Percentiles rank a stretch among this genome's conserved stretches.
Evolutionary conservation across 2,797 vertebrate genomes (phyloP).

Genomic region (Sternotherus odoratus): DNA sequence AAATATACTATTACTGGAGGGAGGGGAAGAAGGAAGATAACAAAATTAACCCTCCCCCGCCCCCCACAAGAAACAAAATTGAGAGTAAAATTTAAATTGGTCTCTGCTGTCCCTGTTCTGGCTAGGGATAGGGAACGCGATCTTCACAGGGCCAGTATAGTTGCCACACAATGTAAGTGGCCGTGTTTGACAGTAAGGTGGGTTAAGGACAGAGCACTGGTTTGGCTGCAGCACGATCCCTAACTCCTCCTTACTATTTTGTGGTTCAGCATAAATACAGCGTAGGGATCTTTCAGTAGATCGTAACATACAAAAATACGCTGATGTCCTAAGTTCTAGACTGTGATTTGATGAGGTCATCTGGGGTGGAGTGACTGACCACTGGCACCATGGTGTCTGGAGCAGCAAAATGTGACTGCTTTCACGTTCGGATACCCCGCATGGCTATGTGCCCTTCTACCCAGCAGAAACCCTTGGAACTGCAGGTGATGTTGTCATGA

Average conservation of each 20-base stretch:
- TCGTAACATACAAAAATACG: not conserved
- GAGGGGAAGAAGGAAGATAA: not conserved
- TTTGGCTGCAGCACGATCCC: not conserved
- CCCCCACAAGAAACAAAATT: not conserved
- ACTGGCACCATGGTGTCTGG: slow-evolving; percentile 19
- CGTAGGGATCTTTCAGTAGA: not conserved
- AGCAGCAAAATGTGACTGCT: not conserved
- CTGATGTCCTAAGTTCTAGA: not conserved
- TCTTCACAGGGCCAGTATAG: not conserved
- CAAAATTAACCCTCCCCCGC: not conserved
- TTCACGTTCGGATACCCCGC: not conserved
- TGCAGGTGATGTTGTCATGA: not conserved
- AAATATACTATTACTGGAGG: not conserved
- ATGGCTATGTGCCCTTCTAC: not conserved
- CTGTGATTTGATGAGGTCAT: not conserved
- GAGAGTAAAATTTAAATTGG: not conserved
- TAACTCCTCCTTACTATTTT: not conserved
- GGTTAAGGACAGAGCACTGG: not conserved
- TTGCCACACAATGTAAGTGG: not conserved
- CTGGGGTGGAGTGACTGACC: not conserved
- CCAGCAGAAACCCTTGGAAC: not conserved
- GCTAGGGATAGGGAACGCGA: not conserved
- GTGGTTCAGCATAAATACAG: not conserved
- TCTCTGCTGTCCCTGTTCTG: not conserved
- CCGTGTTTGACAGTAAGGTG: not conserved